phyloP scores from a whole-genome alignment of 2,888 invertebrate species.

The Ecdyonurus torrentis region DNA sequence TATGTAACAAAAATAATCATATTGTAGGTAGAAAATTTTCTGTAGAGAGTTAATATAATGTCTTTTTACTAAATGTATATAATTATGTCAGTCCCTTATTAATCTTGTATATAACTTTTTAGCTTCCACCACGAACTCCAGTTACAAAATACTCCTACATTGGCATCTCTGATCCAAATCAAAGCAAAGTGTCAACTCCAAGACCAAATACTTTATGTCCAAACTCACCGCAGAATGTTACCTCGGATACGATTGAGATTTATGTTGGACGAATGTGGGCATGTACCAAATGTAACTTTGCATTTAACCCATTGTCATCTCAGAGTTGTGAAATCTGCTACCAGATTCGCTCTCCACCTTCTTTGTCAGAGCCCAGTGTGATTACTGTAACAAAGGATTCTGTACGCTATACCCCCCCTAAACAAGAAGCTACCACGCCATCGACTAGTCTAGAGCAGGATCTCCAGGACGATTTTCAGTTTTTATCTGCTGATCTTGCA shows the following conservation, averaged over 20 bases:
- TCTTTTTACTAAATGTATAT: too few relatives aligned
- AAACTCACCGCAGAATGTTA: neutral
- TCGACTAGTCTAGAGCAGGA: conserved; percentile 51
- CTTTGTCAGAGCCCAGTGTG: conserved; percentile 43
- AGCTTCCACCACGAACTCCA: conserved; percentile 13
- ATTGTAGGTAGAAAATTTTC: too few relatives aligned
- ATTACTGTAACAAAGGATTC: conserved; percentile 46
- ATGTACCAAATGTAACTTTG: conserved; percentile 74
- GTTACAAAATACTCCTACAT: conserved; percentile 21
- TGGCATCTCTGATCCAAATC: conserved; percentile 20
- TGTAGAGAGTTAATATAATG: too few relatives aligned
- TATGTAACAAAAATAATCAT: too few relatives aligned
- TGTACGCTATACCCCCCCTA: conserved; percentile 25
- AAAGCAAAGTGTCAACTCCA: neutral
- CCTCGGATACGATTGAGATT: neutral
- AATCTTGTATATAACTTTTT: too few relatives aligned
- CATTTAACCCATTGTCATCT: conserved; percentile 68
- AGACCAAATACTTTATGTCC: neutral
- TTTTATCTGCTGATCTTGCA: conserved; percentile 24
- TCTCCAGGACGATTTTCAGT: conserved; percentile 49
- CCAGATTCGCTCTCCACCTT: conserved; percentile 41
- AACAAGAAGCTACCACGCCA: conserved; percentile 26
- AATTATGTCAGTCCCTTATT: too few relatives aligned
- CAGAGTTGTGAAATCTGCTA: conserved; percentile 70
- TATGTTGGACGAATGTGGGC: conserved; percentile 54